Conservation (phyloP, 2,888 invertebrate genomes). For the Luffia ferchaultella region DNA sequence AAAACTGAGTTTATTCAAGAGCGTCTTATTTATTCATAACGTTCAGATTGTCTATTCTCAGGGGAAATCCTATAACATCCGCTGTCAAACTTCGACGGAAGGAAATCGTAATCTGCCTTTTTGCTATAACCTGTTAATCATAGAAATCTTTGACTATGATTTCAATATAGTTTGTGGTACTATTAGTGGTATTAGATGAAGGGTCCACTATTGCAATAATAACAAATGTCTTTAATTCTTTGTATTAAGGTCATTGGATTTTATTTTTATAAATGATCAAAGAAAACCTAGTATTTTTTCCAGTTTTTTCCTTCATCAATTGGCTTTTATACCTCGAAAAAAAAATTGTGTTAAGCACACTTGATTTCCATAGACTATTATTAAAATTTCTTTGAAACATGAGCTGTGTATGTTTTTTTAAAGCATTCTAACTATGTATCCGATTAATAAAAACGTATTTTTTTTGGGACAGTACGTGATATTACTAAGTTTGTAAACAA, state of each 20-base stretch:
- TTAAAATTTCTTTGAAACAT: conserved; percentile 12
- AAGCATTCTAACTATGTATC: conserved; percentile 4
- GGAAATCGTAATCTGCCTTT: too few relatives aligned
- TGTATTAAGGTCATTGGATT: background rate
- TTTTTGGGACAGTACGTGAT: conserved; percentile 4
- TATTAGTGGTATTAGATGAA: too few relatives aligned
- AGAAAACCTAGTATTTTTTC: background rate
- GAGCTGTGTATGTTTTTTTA: conserved; percentile 10
- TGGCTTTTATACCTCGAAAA: conserved; percentile 10
- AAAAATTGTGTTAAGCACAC: conserved; percentile 11
- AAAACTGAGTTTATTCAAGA: too few relatives aligned
- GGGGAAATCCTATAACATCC: too few relatives aligned
- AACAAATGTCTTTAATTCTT: background rate
- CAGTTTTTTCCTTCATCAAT: conserved; percentile 5
- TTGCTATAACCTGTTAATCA: too few relatives aligned
- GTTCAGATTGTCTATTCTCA: too few relatives aligned
- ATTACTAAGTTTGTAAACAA: conserved; percentile 7
- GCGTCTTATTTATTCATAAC: too few relatives aligned
- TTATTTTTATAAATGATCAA: background rate
- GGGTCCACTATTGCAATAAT: background rate
- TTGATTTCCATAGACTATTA: conserved; percentile 10
- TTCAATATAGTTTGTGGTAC: too few relatives aligned
- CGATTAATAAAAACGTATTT: conserved; percentile 5
- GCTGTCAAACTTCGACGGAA: too few relatives aligned
- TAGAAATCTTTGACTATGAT: too few relatives aligned